Base-by-base conservation (phyloP, 2,888 invertebrate species). In the Orthosia gracilis region DNA sequence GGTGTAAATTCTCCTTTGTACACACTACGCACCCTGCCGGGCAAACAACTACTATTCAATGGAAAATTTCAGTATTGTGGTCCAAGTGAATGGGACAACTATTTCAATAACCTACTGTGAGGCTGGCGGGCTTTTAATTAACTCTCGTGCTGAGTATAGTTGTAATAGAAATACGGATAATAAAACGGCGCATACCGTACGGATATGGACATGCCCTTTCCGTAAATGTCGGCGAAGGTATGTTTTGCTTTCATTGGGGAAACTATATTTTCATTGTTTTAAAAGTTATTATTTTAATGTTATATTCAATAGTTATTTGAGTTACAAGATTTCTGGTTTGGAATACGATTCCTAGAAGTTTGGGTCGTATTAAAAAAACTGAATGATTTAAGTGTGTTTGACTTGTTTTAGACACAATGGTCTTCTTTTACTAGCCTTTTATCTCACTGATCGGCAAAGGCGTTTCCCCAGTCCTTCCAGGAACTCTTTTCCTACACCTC, bases 61-160 rank as follows among this genome's bases (percentile, higher is more conserved):
- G 69, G 74, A 45, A 69, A 79, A 78, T 75, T 78, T 85, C 21
- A 71, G 67, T 55, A 78, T 73, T 84, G 77, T 85, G 73, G 77
- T 71, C 70, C 66, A 78, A 76, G 66, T 45, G 57, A 69, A 65
- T 64, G 72, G 69, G 70, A 87, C 78, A 87, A 87, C 82, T 87
- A 89, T 88, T 88, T 85, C 83, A 86, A 85, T 88, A 87, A 84
- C 82, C 73, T 64, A 61, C 63, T 69, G 55, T 64, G 59, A 50
- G 58, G 50, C 62, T 49, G 66, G 68, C 78, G 73, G 81, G 83
- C 73, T 84, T 87, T 84, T 87, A 87, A 88, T 89, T 87, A 87
- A 85, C 78, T 82, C 81, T 77, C 61, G 49, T 58, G 63, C 66
- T 79, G 69, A 76, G 72, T 64, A 68, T 78, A 73, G 70, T 74